These are phyloP conservation scores for Ochotona princeps DNA, from an alignment of 2,113 vertebrate genomes.

Conservation along the genomic window DNA sequence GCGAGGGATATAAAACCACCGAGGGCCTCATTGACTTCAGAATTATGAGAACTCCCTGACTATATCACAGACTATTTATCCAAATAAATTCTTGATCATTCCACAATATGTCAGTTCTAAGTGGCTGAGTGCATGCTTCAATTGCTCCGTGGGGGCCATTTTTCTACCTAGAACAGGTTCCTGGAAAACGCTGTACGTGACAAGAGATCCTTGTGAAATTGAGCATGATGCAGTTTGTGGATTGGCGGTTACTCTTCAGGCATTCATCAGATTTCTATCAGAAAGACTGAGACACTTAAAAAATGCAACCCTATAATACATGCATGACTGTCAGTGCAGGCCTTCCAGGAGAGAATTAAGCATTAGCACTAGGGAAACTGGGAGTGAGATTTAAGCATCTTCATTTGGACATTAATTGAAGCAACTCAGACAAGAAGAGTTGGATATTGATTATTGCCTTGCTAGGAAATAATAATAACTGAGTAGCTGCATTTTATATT, in stretches of 20 bases:
- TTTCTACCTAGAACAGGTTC: conserved; percentile 62
- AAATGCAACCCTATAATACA: not conserved
- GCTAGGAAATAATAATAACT: conserved; percentile 15
- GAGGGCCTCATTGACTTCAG: conserved; percentile 72
- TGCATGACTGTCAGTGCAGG: not conserved
- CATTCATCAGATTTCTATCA: conserved; percentile 33
- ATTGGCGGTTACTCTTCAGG: conserved; percentile 9
- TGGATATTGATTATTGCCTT: conserved; percentile 2
- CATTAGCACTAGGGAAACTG: not conserved
- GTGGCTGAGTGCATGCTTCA: conserved; percentile 46
- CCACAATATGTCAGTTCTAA: conserved; percentile 75
- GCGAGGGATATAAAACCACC: conserved; percentile 71
- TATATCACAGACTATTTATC: conserved; percentile 74
- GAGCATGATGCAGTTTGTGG: not conserved
- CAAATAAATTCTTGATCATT: conserved; percentile 71
- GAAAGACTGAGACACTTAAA: not conserved
- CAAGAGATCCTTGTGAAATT: conserved; percentile 30
- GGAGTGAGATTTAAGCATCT: not conserved
- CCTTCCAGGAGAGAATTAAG: not conserved
- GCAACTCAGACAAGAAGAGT: not conserved
- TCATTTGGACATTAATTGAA: conserved; percentile 1
- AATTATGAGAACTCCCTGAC: conserved; percentile 72
- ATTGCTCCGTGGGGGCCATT: conserved; percentile 57
- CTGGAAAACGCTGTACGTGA: conserved; percentile 58
- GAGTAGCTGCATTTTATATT: not conserved